Percentiles rank a stretch among this genome's conserved stretches.
phyloP scores from a whole-genome alignment of 2,888 invertebrate genomes.

The Torymus texanus region DNA sequence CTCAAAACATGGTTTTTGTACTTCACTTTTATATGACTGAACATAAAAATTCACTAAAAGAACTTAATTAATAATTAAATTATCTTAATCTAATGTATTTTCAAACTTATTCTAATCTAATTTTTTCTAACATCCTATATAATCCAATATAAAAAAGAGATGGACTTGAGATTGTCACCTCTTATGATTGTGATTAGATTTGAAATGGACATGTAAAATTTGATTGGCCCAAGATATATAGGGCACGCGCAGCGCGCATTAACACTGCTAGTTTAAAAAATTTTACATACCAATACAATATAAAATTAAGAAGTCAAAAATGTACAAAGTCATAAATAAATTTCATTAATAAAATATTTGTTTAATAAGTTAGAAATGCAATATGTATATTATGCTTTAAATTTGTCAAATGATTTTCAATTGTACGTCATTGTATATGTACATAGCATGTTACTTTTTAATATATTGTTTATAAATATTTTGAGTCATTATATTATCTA shows the following conservation, averaged over 20 bases:
- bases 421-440: not conserved
- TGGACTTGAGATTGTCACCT: too few relatives aligned
- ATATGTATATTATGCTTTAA: slow-evolving; percentile 1
- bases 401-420: not conserved
- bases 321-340: not conserved
- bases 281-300: not conserved
- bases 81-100: slow-evolving; percentile 13
- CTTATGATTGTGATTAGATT: too few relatives aligned
- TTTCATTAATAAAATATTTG: not conserved
- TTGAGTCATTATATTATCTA: slow-evolving; percentile 7
- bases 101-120: slow-evolving; percentile 6
- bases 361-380: not conserved
- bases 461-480: not conserved
- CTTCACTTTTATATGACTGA: slow-evolving; percentile 29
- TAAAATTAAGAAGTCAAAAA: not conserved
- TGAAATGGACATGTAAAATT: too few relatives aligned
- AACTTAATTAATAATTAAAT: not conserved
- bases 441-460: slow-evolving; percentile 8
- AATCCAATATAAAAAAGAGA: too few relatives aligned
- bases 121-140: slow-evolving; percentile 1
- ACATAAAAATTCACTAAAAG: slow-evolving; percentile 4
- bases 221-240: too few relatives aligned
- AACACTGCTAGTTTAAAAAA: not conserved
- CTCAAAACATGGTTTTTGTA: slow-evolving; percentile 36
- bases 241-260: too few relatives aligned